Conservation (phyloP, 1,140 invertebrate genomes). For the Euura saliciscinereae region DNA sequence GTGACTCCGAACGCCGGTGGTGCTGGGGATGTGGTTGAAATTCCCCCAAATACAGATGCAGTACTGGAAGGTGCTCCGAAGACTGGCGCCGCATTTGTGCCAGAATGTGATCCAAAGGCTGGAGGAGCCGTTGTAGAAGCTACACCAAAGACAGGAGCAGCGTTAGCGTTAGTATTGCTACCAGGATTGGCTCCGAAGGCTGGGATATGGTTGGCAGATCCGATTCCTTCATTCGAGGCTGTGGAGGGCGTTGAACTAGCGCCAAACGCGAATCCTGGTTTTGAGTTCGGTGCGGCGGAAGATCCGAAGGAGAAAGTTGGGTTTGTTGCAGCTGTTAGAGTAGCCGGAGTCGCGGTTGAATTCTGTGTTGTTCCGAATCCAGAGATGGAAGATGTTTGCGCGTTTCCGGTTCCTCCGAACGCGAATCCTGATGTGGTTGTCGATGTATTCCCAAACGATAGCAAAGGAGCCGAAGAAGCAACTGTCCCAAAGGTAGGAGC, state of each 20-base stretch:
- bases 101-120: slow-evolving; percentile 22
- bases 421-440: neutral
- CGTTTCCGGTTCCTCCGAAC: neutral
- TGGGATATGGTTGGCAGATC: neutral
- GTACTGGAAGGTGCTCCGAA: slow-evolving; percentile 11
- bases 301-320: slow-evolving; percentile 14
- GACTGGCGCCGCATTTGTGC: slow-evolving; percentile 15
- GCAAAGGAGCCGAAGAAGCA: neutral
- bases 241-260: slow-evolving; percentile 18
- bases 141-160: slow-evolving; percentile 11
- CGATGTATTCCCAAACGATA: neutral
- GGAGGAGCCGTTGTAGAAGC: slow-evolving; percentile 7
- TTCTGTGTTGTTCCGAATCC: slow-evolving; percentile 9
- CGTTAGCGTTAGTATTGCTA: neutral
- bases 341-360: slow-evolving; percentile 14
- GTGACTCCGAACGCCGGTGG: neutral
- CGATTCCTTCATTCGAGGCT: neutral
- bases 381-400: slow-evolving; percentile 5
- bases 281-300: slow-evolving; percentile 7
- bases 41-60: slow-evolving; percentile 22
- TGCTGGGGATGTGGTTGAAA: neutral
- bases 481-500: neutral
- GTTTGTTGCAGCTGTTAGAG: neutral
- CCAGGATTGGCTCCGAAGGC: slow-evolving; percentile 9
- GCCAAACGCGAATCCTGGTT: slow-evolving; percentile 22